phyloP scores from a whole-genome alignment of 2,888 invertebrate species.

The Prostheceraeus crozeri region DNA sequence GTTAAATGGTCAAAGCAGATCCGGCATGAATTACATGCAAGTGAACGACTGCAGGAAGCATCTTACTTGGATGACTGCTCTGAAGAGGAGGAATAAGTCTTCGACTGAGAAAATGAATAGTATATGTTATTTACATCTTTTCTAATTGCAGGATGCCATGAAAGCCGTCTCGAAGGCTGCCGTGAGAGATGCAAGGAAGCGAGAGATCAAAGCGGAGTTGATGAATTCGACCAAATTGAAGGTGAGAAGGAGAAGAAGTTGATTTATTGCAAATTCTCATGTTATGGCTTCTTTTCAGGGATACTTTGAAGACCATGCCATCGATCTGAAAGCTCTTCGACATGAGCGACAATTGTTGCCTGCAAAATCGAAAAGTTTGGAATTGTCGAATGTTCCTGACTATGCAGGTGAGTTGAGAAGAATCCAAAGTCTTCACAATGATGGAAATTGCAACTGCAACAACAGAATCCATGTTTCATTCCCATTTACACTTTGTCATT shows the following conservation, averaged over 20 bases:
- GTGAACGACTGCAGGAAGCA: no score
- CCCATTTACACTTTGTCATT: no score
- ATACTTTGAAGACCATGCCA: conserved; percentile 83
- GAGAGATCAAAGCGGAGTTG: conserved; percentile 88
- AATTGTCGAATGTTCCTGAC: conserved; percentile 79
- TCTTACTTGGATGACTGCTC: neutral
- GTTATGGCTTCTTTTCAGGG: conserved; percentile 60
- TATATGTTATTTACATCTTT: neutral
- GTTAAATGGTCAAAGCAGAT: neutral
- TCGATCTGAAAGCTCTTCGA: conserved; percentile 73
- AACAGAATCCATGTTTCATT: no score
- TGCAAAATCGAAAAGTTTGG: conserved; percentile 75
- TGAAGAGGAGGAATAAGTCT: no score
- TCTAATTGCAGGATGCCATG: conserved; percentile 69
- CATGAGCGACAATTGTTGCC: conserved; percentile 64
- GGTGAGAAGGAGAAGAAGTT: neutral
- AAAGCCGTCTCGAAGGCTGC: conserved; percentile 84
- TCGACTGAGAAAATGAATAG: no score
- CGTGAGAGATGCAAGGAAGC: conserved; percentile 81
- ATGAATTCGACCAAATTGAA: conserved; percentile 63
- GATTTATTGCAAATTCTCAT: neutral
- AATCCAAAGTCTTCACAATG: no score
- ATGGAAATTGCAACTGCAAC: no score
- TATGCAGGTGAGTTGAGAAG: conserved; percentile 62
- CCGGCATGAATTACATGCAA: no score